Evolutionary conservation across 2,797 vertebrate genomes (phyloP).

Genomic region (Urosaurus nigricauda): DNA sequence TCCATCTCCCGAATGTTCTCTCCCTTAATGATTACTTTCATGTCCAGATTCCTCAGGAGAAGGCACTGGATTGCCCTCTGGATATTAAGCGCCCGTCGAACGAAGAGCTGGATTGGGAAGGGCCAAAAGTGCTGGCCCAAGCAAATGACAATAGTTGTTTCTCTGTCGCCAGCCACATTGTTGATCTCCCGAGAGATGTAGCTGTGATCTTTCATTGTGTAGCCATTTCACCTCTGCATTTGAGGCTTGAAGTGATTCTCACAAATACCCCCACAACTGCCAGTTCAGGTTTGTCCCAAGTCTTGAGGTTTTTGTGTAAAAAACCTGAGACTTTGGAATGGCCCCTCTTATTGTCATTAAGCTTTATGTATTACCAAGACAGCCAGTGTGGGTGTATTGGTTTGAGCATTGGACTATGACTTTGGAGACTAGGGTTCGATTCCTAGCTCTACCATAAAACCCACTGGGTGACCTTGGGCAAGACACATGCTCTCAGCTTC

Average conservation of each 20-base stretch:
- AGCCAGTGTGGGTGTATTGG: too few relatives aligned
- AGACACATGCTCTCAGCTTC: too few relatives aligned
- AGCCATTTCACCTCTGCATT: not conserved
- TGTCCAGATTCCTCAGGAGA: slow-evolving; percentile 67
- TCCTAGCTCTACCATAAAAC: too few relatives aligned
- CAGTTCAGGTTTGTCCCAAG: too few relatives aligned
- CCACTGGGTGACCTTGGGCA: too few relatives aligned
- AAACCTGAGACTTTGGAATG: too few relatives aligned
- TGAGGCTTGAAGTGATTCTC: not conserved
- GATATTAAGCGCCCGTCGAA: slow-evolving; percentile 56
- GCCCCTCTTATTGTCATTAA: too few relatives aligned
- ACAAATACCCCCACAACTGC: too few relatives aligned
- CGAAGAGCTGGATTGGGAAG: slow-evolving; percentile 67
- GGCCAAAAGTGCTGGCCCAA: slow-evolving; percentile 74
- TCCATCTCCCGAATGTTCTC: slow-evolving; percentile 65
- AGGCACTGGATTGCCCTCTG: slow-evolving; percentile 53
- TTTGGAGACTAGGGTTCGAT: too few relatives aligned
- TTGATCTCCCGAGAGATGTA: slow-evolving; percentile 44
- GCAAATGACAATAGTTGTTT: slow-evolving; percentile 50
- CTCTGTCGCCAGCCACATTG: slow-evolving; percentile 48
- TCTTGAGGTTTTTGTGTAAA: too few relatives aligned
- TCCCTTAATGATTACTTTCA: slow-evolving; percentile 65
- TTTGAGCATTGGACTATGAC: too few relatives aligned
- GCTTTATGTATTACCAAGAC: too few relatives aligned
- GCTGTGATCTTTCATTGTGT: slow-evolving; percentile 63